phyloP scores from a whole-genome alignment of 2,888 invertebrate genomes.

The Brenthis ino region DNA sequence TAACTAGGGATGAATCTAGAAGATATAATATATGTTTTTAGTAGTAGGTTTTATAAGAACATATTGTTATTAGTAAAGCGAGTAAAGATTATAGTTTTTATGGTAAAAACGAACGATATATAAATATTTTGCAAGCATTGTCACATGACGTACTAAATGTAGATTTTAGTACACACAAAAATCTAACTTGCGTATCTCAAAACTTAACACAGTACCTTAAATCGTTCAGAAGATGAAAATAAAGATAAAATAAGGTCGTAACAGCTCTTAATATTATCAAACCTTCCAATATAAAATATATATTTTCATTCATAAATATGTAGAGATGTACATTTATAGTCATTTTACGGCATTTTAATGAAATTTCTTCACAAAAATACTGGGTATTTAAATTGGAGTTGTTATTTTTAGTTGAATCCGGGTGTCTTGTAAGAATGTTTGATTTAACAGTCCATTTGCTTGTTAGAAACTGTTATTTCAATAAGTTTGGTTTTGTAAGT shows the following conservation, averaged over 20 bases:
- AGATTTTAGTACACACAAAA: neutral
- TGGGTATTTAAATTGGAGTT: neutral
- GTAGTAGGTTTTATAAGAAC: no score
- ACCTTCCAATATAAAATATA: conserved; percentile 17
- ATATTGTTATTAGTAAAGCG: no score
- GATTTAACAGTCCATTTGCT: conserved; percentile 40
- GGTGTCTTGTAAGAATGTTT: conserved; percentile 9
- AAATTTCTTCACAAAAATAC: conserved; percentile 10
- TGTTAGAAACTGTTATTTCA: conserved; percentile 7
- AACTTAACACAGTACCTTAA: conserved; percentile 1
- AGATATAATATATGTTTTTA: no score
- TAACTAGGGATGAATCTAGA: no score
- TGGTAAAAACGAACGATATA: no score
- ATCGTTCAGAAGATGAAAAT: conserved; percentile 12
- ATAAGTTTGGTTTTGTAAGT: neutral
- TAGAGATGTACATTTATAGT: conserved; percentile 13
- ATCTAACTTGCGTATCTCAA: neutral
- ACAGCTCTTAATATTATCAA: conserved; percentile 19
- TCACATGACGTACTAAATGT: no score
- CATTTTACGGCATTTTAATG: conserved; percentile 20
- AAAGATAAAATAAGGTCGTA: conserved; percentile 11
- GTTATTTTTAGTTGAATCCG: conserved; percentile 9
- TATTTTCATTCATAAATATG: conserved; percentile 21
- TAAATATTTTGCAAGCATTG: no score
- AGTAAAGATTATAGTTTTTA: no score